phyloP scores from a whole-genome alignment of 2,797 vertebrate species.

The Acrossocheilus wenchowensis region DNA sequence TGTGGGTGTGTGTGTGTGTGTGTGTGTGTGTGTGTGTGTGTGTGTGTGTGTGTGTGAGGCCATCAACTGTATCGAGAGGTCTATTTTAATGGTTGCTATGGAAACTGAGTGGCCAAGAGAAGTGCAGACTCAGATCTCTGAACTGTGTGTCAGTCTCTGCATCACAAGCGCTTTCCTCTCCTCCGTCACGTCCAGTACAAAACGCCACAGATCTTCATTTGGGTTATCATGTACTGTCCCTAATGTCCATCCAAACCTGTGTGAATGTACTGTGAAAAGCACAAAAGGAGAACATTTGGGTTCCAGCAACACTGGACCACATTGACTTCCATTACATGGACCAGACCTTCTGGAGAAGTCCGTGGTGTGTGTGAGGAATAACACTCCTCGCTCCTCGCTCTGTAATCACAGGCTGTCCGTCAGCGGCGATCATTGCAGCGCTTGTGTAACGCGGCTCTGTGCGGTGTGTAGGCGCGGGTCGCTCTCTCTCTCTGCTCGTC shows the following conservation, averaged over 20 bases:
- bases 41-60: slow-evolving; percentile 58
- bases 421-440: neutral
- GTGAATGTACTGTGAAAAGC: neutral
- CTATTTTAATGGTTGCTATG: slow-evolving; percentile 87
- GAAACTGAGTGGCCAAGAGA: slow-evolving; percentile 82
- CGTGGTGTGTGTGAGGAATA: neutral
- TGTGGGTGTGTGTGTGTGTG: neutral
- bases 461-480: neutral
- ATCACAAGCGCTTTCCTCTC: slow-evolving; percentile 6
- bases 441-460: neutral
- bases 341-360: neutral
- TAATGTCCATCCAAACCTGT: neutral
- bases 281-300: neutral
- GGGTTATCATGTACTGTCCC: neutral
- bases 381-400: neutral
- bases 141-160: slow-evolving; percentile 56
- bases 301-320: neutral
- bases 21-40: neutral
- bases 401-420: neutral
- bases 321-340: neutral
- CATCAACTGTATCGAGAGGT: slow-evolving; percentile 71
- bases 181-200: neutral
- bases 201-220: neutral
- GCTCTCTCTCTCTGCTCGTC: slow-evolving; percentile 24
- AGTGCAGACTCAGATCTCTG: slow-evolving; percentile 79